Conservation (phyloP, 2,113 vertebrate species). For the Rhinoderma darwinii region DNA sequence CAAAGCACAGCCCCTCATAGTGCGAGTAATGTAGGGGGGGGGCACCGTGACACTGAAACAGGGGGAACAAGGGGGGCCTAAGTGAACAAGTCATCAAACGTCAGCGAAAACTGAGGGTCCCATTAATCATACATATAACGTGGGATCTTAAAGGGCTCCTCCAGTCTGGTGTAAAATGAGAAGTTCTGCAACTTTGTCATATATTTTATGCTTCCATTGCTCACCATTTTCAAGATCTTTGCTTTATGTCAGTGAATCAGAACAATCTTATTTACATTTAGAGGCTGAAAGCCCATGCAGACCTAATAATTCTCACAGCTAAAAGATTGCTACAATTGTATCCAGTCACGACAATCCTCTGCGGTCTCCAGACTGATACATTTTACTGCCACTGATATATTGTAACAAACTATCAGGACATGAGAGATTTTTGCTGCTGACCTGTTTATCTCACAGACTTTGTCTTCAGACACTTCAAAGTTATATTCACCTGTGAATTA, state of each 20-base stretch:
- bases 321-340: too few relatives aligned
- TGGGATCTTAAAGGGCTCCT: too few relatives aligned
- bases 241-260: neutral
- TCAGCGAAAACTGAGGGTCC: neutral
- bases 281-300: too few relatives aligned
- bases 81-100: neutral
- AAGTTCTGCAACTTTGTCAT: too few relatives aligned
- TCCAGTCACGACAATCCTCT: too few relatives aligned
- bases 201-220: neutral
- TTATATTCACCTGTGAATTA: too few relatives aligned
- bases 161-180: neutral
- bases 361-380: too few relatives aligned
- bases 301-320: too few relatives aligned
- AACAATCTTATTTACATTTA: too few relatives aligned
- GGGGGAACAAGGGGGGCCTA: neutral
- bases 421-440: too few relatives aligned
- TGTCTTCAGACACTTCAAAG: too few relatives aligned
- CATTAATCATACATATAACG: neutral
- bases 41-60: neutral
- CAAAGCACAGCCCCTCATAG: neutral
- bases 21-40: neutral
- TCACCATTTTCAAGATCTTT: neutral
- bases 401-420: neutral
- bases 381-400: neutral
- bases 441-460: too few relatives aligned